Percentiles rank a stretch among this genome's conserved stretches.
Evolutionary conservation across 2,797 vertebrate genomes (phyloP).

Genomic region (Garrulus glandarius): DNA sequence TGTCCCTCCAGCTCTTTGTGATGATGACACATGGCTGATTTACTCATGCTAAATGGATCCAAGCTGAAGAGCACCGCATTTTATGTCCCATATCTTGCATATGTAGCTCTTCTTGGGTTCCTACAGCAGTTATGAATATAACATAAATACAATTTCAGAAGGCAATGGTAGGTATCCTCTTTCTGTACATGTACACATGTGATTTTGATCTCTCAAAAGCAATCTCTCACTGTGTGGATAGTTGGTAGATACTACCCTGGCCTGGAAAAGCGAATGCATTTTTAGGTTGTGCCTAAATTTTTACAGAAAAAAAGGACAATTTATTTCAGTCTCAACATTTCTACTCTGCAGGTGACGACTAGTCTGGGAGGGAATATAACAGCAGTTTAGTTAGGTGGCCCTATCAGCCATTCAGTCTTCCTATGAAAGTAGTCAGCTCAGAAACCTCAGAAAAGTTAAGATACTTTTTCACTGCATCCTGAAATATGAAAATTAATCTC

Average conservation of each 20-base stretch:
- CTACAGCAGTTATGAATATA: neutral
- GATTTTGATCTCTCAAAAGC: neutral
- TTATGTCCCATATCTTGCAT: neutral
- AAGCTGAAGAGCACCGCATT: neutral
- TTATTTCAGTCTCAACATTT: neutral
- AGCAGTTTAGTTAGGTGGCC: neutral
- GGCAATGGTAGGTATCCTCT: neutral
- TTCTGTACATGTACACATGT: neutral
- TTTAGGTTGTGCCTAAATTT: neutral
- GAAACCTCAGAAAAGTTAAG: neutral
- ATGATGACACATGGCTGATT: neutral
- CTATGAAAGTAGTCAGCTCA: neutral
- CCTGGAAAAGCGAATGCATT: neutral
- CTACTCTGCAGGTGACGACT: neutral
- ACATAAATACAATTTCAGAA: neutral
- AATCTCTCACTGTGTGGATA: neutral
- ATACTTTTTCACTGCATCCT: neutral
- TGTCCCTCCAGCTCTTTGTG: slow-evolving; percentile 54
- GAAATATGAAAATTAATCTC: neutral
- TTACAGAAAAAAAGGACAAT: neutral
- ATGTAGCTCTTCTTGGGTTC: neutral
- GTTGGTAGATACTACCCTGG: neutral
- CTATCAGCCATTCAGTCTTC: neutral
- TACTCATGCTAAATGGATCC: neutral
- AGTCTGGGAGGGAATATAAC: neutral